These are phyloP conservation scores for Sceliomorpha sp. DNA, from an alignment of 2,888 invertebrate genomes.

Conservation along the genomic window DNA sequence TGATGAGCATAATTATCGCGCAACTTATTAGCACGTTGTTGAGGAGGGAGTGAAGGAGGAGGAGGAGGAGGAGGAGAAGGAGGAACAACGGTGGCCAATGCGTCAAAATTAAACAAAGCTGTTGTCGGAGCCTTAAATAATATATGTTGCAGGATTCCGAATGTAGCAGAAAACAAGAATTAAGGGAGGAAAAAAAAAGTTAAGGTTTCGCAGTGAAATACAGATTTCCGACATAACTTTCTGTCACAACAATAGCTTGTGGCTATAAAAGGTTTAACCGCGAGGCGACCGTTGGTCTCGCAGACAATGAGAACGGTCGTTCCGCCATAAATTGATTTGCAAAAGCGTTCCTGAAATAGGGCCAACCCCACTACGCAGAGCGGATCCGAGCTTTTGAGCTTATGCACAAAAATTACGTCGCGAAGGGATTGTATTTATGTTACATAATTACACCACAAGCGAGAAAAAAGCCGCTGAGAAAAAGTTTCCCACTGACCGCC, in stretches of 20 bases:
- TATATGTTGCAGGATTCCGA: slow-evolving; percentile 36
- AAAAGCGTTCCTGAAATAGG: slow-evolving; percentile 73
- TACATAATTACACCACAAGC: slow-evolving; percentile 74
- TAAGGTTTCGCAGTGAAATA: slow-evolving; percentile 56
- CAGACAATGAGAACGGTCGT: slow-evolving; percentile 74
- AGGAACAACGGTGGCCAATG: too few relatives aligned
- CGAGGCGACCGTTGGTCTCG: slow-evolving; percentile 65
- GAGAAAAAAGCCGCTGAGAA: slow-evolving; percentile 51
- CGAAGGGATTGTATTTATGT: slow-evolving; percentile 77
- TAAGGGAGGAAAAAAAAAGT: slow-evolving; percentile 48
- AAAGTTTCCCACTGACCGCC: slow-evolving; percentile 61
- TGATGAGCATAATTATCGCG: too few relatives aligned
- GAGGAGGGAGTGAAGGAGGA: too few relatives aligned
- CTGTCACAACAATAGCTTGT: slow-evolving; percentile 76
- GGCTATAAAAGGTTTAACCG: slow-evolving; percentile 76
- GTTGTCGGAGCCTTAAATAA: slow-evolving; percentile 26
- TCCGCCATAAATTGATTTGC: slow-evolving; percentile 80
- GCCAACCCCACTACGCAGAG: slow-evolving; percentile 48
- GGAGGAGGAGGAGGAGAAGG: too few relatives aligned
- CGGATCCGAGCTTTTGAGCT: slow-evolving; percentile 74
- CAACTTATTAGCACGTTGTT: too few relatives aligned
- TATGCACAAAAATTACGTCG: slow-evolving; percentile 78
- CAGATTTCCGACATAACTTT: slow-evolving; percentile 61
- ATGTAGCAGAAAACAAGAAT: slow-evolving; percentile 48
- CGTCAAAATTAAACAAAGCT: too few relatives aligned